These are phyloP conservation scores for Crotalus horridus DNA, from an alignment of 2,113 vertebrate genomes.

Conservation along the genomic window DNA sequence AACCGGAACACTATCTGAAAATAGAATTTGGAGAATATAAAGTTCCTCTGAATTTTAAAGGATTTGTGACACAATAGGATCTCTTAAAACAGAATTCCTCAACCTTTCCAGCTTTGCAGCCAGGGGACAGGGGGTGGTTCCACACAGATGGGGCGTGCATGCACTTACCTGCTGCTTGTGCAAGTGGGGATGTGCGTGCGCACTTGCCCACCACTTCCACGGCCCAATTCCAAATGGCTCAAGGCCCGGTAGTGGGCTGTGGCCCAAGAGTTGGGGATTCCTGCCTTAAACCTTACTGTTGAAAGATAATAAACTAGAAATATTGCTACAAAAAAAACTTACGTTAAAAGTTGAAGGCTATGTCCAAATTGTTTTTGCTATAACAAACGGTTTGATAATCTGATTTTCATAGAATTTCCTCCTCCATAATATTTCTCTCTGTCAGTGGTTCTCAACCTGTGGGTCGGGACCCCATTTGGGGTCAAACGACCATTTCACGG, in stretches of 20 bases:
- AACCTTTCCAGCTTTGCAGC: background rate
- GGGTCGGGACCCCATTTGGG: no score
- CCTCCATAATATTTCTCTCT: background rate
- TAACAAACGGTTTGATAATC: background rate
- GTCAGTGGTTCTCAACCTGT: no score
- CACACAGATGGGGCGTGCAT: background rate
- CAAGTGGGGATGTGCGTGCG: background rate
- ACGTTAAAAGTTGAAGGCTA: background rate
- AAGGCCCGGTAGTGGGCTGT: background rate
- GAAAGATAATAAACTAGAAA: background rate
- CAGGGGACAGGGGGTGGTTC: background rate
- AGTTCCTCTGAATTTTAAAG: background rate
- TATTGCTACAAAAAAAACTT: background rate
- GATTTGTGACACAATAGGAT: background rate
- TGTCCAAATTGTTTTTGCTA: background rate
- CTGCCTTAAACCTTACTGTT: background rate
- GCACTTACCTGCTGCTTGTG: background rate
- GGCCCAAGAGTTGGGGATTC: background rate
- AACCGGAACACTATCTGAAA: background rate
- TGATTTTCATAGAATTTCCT: background rate
- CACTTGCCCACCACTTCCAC: background rate
- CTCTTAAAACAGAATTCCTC: background rate
- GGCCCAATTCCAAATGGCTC: background rate
- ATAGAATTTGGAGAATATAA: background rate
- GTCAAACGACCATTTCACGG: no score